These are phyloP conservation scores for Probaryconus sp. DNA, from an alignment of 1,140 invertebrate genomes.

Conservation along the genomic window DNA sequence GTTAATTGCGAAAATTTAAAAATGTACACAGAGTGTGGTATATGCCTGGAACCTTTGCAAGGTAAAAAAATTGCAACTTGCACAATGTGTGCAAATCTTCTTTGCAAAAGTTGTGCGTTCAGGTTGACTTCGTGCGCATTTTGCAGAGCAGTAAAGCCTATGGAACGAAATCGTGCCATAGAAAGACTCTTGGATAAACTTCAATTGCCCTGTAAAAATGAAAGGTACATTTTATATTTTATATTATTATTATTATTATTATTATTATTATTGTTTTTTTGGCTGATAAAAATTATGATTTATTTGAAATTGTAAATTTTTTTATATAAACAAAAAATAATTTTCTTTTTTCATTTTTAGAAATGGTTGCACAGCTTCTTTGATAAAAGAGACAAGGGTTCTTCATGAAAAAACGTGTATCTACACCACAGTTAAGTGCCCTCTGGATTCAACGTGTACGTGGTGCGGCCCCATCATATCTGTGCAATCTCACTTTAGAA, in stretches of 20 bases:
- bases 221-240: constrained; percentile 18
- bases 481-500: no score
- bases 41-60: constrained; percentile 60
- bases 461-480: no score
- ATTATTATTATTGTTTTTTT: no score
- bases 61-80: constrained; percentile 51
- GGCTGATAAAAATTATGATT: neutral
- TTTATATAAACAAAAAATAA: no score
- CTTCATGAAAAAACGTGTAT: no score
- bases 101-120: constrained; percentile 44
- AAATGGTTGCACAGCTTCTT: no score
- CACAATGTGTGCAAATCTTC: constrained; percentile 53
- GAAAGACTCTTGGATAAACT: constrained; percentile 50
- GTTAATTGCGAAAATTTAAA: constrained; percentile 38
- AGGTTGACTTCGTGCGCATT: constrained; percentile 53
- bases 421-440: no score
- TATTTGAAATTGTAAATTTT: no score
- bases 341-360: no score
- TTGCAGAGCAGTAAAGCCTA: constrained; percentile 20
- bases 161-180: constrained; percentile 39
- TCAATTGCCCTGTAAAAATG: constrained; percentile 47
- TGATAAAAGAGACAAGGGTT: no score
- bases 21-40: constrained; percentile 43
- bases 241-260: constrained; percentile 1
- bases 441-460: no score